Conservation (phyloP, 2,888 invertebrate genomes). For the Drosophila greeni region DNA sequence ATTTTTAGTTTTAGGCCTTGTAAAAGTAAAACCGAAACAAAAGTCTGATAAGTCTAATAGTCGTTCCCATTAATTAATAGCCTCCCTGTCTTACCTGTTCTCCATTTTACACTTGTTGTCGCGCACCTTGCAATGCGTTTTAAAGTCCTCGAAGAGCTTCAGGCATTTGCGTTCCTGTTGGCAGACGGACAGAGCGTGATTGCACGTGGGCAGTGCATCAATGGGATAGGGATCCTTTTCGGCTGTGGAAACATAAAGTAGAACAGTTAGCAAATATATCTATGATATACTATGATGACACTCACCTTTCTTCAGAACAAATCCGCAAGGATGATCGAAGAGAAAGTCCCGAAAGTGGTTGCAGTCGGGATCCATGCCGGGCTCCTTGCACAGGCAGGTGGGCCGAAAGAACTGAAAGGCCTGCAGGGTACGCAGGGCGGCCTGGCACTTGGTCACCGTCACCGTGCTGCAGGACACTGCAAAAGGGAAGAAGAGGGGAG, state of each 20-base stretch:
- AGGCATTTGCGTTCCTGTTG: conserved; percentile 89
- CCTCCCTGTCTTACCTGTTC: conserved; percentile 84
- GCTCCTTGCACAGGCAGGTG: conserved; percentile 94
- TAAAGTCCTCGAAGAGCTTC: conserved; percentile 91
- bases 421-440: conserved; percentile 91
- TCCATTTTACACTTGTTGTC: conserved; percentile 94
- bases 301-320: conserved; percentile 92
- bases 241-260: conserved; percentile 47
- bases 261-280: background rate
- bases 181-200: conserved; percentile 91
- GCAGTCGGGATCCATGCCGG: conserved; percentile 93
- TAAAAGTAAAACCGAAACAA: no score
- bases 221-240: conserved; percentile 94
- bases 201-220: conserved; percentile 93
- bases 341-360: conserved; percentile 95
- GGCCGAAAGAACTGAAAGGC: conserved; percentile 96
- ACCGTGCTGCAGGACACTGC: conserved; percentile 95
- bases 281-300: background rate
- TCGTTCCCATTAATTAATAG: background rate
- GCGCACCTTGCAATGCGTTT: conserved; percentile 90
- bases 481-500: conserved; percentile 51
- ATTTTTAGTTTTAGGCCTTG: no score
- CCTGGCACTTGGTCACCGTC: conserved; percentile 95
- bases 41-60: no score
- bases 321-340: conserved; percentile 95